Evolutionary conservation across 1,140 invertebrate genomes (phyloP), one percentile per base, ranked within the genome.

Genomic region (Chrysomallon squamiferum): DNA sequence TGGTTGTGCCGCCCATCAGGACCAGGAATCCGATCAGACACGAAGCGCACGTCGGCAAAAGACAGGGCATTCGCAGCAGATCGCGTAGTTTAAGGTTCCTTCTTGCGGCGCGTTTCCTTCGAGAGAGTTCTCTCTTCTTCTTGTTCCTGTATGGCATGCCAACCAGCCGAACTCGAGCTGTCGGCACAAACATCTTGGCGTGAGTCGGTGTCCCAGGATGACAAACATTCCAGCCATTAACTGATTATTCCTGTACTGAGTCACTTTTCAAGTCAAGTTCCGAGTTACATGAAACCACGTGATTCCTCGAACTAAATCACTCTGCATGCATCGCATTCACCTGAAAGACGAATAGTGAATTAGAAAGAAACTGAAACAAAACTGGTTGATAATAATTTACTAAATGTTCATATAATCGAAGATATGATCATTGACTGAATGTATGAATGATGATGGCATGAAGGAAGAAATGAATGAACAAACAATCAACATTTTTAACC

Each of bases 11-110:
- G 33, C 69, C 61, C 22, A 59, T 43, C 20, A 71, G 47, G 13
- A 74, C 58, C 13, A 72, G 22, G 20, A 68, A 41, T 4, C 72
- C 72, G 18, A 74, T n/a, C 3, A 71, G 22, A 18, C 56, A 66
- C 11, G 65, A 66, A 32, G 68, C 33, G 22, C 68, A 50, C 20
- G 69, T 72, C 15, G 72, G 72, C 32, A 69, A 13, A 15, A 74
- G 52, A 68, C 65, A 74, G n/a, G 72, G 72, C 66, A 74, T 74
- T 29, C 69, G 63, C 20, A 72, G 27, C 62, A 63, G 68, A 35
- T 74, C 72, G 27, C 47, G 58, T 35, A 63, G 65, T 62, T 72
- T 68, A 6, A 74, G 59, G 22, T 65, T 65, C 27, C 57, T 56
- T 22, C 59, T 63, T 5, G 56, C 47, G 13, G 41, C 27, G 11